Evolutionary conservation across 2,113 vertebrate genomes (phyloP), one percentile per base, ranked within the genome.

Genomic region (Cottus gobio): DNA sequence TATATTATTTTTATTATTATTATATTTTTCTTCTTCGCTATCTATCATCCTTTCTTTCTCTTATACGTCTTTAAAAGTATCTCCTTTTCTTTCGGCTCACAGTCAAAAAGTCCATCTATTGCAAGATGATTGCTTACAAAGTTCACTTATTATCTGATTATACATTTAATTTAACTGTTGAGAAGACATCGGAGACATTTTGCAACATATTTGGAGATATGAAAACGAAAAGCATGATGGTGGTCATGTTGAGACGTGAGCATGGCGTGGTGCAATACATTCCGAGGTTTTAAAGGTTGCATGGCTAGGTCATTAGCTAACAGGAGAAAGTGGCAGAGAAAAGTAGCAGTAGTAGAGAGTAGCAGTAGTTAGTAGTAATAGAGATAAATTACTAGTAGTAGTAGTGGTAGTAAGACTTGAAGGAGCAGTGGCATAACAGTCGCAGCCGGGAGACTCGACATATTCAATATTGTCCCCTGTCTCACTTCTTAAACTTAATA

Each of bases 401-500:
- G 64, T 24, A 20, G 37, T 54, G 15, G 20, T 46, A n/a, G 50
- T 34, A 20, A 15, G 30, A 56, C 52, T 24, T 62, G 50, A 13
- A 50, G 60, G n/a, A 63, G 48, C 24, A 7, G 24, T 63, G 16
- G 30, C 16, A 18, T 34, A 24, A 34, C 16, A 22, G 31, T 5
- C 15, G 20, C 26, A 75, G 56, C 67, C 67, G 54, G 28, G 46
- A 84, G 58, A 75, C 48, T 42, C 36, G 31, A 61, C 72, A 79
- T 7, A 0, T 42, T 74, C 65, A 58, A 3, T 63, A 34, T 67
- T 60, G 70, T 71, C 24, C 68, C 26, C 7, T 18, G 46, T 60
- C 83, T 73, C 13, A 34, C 57, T 74, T 83, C 54, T 34, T 64
- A 9, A 56, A 65, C 46, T 52, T 61, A 26, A 80, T 77, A 66